Evolutionary conservation across 2,888 invertebrate genomes (phyloP), one percentile per base, ranked within the genome.

Genomic region (Acleris cristana): DNA sequence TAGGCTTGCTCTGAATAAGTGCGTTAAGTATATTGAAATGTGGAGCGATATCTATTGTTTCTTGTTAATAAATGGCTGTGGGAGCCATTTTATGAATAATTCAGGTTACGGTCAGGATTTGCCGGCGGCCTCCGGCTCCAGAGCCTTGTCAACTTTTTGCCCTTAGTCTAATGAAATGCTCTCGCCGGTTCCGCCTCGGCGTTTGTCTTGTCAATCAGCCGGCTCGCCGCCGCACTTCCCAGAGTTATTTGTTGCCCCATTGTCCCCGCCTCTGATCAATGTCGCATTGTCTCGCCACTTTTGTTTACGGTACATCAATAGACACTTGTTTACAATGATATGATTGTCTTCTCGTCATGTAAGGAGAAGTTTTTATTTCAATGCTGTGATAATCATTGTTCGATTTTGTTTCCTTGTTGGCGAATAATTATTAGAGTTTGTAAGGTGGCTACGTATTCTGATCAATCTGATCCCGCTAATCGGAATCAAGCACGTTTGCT

Each of bases 171-270:
- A 87, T 88, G 86, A 86, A 88, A 88, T 78, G 82, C 84, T 83
- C 81, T 85, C 83, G 76, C 77, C 77, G 81, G 82, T 82, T 82
- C 83, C 82, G 81, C 76, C 80, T 81, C 77, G 70, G 72, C 85
- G 87, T 90, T 91, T 90, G 90, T 91, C 82, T 86, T 90, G 90
- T 90, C 90, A 89, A 85, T 91, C 89, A 89, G 77, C 73, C 76
- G 78, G 77, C 79, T 77, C 79, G 77, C 78, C 81, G 83, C 79
- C 82, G 81, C 80, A 80, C 84, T 87, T 86, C 86, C 85, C 83
- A 81, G 74, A 87, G 86, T 88, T 89, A 90, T 89, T 89, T 87
- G 90, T 90, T 90, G 81, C 82, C 82, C 87, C 81, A 91, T 91
- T 92, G 90, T 92, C 78, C 80, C 80, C 79, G 77, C 79, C 80